Base-by-base conservation (phyloP, 2,888 invertebrate species). In the Ariolimax columbianus region DNA sequence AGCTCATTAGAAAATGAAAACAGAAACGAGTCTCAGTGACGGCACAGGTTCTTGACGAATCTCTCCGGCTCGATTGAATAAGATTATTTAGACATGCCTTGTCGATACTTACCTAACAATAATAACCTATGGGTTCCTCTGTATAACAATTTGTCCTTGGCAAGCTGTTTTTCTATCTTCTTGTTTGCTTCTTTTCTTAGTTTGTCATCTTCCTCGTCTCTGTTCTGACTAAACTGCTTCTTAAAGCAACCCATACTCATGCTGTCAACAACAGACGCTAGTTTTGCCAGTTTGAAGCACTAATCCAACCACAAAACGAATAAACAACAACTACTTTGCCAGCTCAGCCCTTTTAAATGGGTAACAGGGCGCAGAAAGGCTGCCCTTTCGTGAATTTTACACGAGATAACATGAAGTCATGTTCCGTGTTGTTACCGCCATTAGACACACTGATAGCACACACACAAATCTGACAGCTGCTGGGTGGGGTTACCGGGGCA, bases 141-240 rank as follows among this genome's bases (percentile, higher is more conserved):
- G 95, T 99, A 99, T 94, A 98, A 96, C 96, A 98, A 98, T 96
- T 99, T 99, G 95, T 99, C 99, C 95, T 98, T 99, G 95, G 99
- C 98, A 94, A 99, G 96, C 95, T 99, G 99, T 95, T 98, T 97
- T 95, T 99, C 99, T 95, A 99, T 99, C 95, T 98, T 97, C 95
- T 99, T 99, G 95, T 98, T 99, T 94, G 98, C 97, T 94, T 98
- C 97, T 95, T 98, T 98, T 81, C 91, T 90, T 83, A 90, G 88
- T 90, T 91, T 92, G 87, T 93, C 93, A 88, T 93, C 93, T 87
- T 93, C 93, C 87, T 92, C 92, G 83, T 92, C 92, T 86, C 90
- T 91, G 87, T 89, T 91, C 85, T 89, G 90, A n/a, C n/a, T n/a
- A n/a, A n/a, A n/a, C n/a, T n/a, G n/a, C n/a, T n/a, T n/a, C 87